Percentiles rank a stretch among this genome's conserved stretches.
These are phyloP conservation scores for Dinomys branickii DNA, from an alignment of 2,113 vertebrate genomes.

Conservation along the genomic window DNA sequence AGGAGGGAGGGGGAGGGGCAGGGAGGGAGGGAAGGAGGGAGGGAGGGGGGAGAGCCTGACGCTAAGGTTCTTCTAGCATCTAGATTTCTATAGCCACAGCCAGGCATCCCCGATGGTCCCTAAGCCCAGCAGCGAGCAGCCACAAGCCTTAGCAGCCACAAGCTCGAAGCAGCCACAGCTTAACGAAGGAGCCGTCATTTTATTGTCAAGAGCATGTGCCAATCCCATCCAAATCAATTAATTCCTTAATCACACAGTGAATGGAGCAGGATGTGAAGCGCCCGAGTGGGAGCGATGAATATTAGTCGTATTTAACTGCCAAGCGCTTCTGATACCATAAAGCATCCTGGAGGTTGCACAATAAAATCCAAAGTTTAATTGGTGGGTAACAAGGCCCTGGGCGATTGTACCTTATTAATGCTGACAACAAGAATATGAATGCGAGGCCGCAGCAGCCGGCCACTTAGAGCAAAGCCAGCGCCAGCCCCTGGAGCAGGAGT, in stretches of 20 bases:
- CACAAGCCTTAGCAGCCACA: background rate
- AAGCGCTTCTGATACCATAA: conserved; percentile 80
- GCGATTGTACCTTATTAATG: conserved; percentile 75
- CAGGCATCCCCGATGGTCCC: accelerated
- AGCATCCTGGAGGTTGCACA: conserved; percentile 77
- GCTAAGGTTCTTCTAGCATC: background rate
- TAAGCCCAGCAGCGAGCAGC: background rate
- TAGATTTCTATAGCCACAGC: background rate
- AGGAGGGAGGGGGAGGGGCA: accelerated
- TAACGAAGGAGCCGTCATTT: conserved; percentile 52
- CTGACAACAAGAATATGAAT: conserved; percentile 72
- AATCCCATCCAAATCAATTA: conserved; percentile 85
- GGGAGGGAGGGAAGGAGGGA: accelerated
- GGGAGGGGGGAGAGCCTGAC: too few species aligned
- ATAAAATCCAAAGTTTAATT: conserved; percentile 84
- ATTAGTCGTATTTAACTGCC: conserved; percentile 84
- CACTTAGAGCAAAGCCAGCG: background rate
- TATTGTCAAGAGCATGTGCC: conserved; percentile 81
- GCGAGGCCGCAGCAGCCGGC: background rate
- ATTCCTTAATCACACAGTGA: conserved; percentile 85
- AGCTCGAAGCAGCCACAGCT: background rate
- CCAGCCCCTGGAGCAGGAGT: background rate
- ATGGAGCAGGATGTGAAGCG: conserved; percentile 68
- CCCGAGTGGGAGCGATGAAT: conserved; percentile 85
- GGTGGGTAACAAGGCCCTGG: conserved; percentile 81